phyloP scores from a whole-genome alignment of 2,888 invertebrate genomes.

The Seladonia tumulorum region DNA sequence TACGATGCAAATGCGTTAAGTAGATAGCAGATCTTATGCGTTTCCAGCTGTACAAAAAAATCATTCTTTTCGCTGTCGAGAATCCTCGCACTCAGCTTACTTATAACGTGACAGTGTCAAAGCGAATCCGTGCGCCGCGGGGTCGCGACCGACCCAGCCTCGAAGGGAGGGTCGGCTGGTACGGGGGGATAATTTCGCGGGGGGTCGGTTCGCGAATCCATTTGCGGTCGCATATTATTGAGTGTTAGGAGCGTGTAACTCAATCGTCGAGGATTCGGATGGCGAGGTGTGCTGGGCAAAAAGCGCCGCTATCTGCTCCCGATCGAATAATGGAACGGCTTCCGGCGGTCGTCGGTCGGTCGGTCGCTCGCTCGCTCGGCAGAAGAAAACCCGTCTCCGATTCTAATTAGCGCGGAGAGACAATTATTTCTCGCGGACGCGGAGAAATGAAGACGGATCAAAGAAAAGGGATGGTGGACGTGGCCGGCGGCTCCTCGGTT shows the following conservation, averaged over 20 bases:
- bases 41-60: too few species aligned
- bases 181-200: not conserved
- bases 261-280: not conserved
- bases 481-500: too few species aligned
- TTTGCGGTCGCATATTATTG: not conserved
- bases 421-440: not conserved
- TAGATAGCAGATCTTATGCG: too few species aligned
- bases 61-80: too few species aligned
- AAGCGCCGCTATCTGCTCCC: not conserved
- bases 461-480: not conserved
- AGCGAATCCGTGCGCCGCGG: too few species aligned
- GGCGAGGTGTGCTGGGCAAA: not conserved
- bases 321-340: conserved; percentile 7
- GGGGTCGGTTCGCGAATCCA: not conserved
- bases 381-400: conserved; percentile 17
- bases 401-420: conserved; percentile 16
- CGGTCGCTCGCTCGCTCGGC: too few species aligned
- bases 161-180: not conserved
- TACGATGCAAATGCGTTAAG: too few species aligned
- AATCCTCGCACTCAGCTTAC: too few species aligned
- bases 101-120: too few species aligned
- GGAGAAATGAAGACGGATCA: conserved; percentile 5
- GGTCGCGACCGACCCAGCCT: not conserved
- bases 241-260: conserved; percentile 4
- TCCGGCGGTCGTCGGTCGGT: not conserved